Evolutionary conservation across 2,797 vertebrate species (phyloP).

Genomic region (Gallinago nigripennis): DNA sequence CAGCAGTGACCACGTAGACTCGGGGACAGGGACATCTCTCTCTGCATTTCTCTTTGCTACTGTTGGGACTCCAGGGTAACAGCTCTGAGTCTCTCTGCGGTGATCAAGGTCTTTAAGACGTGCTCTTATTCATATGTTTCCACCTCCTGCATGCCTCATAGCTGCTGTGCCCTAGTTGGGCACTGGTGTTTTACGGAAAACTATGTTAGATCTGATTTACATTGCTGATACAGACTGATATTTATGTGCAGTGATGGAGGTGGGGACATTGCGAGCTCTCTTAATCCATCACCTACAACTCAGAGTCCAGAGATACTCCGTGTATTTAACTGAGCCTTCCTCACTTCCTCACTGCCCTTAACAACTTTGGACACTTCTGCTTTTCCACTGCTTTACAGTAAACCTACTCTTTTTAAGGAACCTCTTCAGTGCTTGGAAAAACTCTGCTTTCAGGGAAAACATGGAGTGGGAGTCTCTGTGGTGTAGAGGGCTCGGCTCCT

Average conservation of each 20-base stretch:
- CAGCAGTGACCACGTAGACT: fast-evolving
- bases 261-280: background rate
- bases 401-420: fast-evolving
- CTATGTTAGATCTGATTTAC: background rate
- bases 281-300: too few species aligned
- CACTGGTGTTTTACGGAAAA: background rate
- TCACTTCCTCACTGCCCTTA: background rate
- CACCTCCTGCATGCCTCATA: background rate
- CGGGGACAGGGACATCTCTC: fast-evolving
- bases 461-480: background rate
- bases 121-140: fast-evolving
- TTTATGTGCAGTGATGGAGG: background rate
- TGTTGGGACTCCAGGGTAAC: background rate
- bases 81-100: fast-evolving
- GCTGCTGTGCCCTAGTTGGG: background rate
- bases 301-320: background rate
- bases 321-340: background rate
- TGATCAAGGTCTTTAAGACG: background rate
- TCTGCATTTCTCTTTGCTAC: background rate
- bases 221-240: fast-evolving
- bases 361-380: background rate
- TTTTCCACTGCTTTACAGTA: background rate
- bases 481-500: fast-evolving
- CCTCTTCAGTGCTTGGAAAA: background rate
- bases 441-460: background rate